phyloP scores from a whole-genome alignment of 2,113 vertebrate species.

The Budorcas taxicolor region DNA sequence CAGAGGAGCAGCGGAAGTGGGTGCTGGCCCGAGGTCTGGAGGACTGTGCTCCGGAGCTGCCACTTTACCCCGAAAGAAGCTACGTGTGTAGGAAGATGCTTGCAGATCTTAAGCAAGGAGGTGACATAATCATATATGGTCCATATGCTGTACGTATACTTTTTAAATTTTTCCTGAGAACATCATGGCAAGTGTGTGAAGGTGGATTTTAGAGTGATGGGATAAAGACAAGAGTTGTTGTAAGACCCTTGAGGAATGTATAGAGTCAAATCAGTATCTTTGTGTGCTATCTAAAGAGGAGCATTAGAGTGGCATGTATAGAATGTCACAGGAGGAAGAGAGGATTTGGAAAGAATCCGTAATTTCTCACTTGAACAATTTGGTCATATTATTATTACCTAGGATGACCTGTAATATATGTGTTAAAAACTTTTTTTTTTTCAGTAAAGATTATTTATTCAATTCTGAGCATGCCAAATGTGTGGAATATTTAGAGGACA shows the following conservation, averaged over 20 bases:
- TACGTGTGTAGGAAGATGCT: background rate
- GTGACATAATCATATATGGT: background rate
- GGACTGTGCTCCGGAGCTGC: accelerated
- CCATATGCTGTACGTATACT: background rate
- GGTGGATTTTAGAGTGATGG: background rate
- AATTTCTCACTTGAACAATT: background rate
- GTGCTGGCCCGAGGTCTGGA: background rate
- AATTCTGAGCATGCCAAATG: background rate
- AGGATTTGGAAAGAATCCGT: background rate
- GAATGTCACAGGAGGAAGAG: background rate
- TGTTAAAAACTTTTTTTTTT: background rate
- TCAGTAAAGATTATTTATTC: background rate
- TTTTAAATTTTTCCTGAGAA: background rate
- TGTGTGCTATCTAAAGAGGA: background rate
- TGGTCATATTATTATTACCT: background rate
- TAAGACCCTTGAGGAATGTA: background rate
- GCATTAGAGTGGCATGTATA: background rate
- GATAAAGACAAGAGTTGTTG: background rate
- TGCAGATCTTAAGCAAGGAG: background rate
- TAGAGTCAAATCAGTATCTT: background rate
- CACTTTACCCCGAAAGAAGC: background rate
- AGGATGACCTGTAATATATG: background rate
- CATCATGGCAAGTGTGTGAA: background rate
- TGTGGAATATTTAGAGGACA: background rate
- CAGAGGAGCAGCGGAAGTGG: background rate